These are phyloP conservation scores for Scaptomyza parva DNA, from an alignment of 2,888 invertebrate species.

Conservation along the genomic window DNA sequence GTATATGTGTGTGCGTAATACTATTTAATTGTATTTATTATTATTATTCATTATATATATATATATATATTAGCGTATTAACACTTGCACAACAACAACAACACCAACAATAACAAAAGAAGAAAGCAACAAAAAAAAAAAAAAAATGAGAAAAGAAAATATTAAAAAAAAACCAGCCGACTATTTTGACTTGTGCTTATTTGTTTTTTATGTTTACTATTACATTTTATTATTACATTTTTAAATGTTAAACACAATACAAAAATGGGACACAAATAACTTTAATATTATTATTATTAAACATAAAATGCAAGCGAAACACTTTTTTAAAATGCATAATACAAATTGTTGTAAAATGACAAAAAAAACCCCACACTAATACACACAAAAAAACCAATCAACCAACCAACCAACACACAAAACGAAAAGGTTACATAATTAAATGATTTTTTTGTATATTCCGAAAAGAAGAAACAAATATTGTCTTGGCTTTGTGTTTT, in stretches of 20 bases:
- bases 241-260: slow-evolving; percentile 67
- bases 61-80: slow-evolving; percentile 50
- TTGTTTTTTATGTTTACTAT: slow-evolving; percentile 73
- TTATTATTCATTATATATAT: slow-evolving; percentile 59
- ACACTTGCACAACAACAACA: slow-evolving; percentile 55
- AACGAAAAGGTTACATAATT: slow-evolving; percentile 57
- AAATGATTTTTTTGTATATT: slow-evolving; percentile 72
- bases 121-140: slow-evolving; percentile 6
- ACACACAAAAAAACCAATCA: slow-evolving; percentile 20
- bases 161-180: slow-evolving; percentile 24
- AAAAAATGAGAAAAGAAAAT: too few species aligned
- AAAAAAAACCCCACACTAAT: slow-evolving; percentile 31
- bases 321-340: slow-evolving; percentile 34
- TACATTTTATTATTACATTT: slow-evolving; percentile 65
- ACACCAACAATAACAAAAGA: slow-evolving; percentile 19
- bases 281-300: slow-evolving; percentile 47
- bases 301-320: slow-evolving; percentile 37
- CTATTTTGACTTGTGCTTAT: slow-evolving; percentile 62
- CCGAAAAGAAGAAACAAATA: slow-evolving; percentile 45
- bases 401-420: slow-evolving; percentile 57
- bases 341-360: slow-evolving; percentile 46
- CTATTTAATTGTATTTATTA: slow-evolving; percentile 77
- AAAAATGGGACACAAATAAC: slow-evolving; percentile 63
- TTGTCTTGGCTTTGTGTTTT: slow-evolving; percentile 51
- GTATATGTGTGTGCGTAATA: too few species aligned